Conservation (phyloP, 2,797 vertebrate genomes). For the Pampus argenteus region DNA sequence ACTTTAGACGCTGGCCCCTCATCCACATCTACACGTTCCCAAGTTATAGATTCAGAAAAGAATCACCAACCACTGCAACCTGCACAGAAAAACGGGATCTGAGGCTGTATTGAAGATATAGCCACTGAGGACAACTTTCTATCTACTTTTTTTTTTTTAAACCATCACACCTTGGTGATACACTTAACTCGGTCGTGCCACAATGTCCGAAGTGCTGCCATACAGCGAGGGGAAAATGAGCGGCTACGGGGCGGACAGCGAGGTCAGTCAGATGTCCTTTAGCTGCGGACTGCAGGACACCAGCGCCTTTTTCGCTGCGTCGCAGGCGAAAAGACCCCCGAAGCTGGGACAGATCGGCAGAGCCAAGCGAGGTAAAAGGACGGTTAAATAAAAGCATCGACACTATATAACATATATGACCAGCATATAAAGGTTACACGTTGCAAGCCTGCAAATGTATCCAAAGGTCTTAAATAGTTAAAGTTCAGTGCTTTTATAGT, state of each 20-base stretch:
- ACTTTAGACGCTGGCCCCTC: constrained; percentile 25
- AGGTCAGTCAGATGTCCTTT: constrained; percentile 96
- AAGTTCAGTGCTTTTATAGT: background rate
- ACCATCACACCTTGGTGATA: constrained; percentile 19
- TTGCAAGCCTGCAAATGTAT: background rate
- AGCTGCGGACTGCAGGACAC: constrained; percentile 99
- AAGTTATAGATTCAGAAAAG: constrained; percentile 1
- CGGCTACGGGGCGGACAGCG: constrained; percentile 94
- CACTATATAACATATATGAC: background rate
- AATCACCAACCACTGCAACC: constrained; percentile 33
- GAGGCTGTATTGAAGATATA: constrained; percentile 28
- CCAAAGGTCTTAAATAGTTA: background rate
- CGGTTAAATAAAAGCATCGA: background rate
- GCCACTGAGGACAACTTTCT: constrained; percentile 31
- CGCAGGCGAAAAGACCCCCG: constrained; percentile 96
- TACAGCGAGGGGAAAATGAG: constrained; percentile 98
- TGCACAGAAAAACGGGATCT: constrained; percentile 48
- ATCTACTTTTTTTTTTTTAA: constrained; percentile 17
- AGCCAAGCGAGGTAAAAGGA: constrained; percentile 93
- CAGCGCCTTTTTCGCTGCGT: constrained; percentile 94
- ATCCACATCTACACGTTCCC: constrained; percentile 6
- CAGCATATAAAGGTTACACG: background rate
- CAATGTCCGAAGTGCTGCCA: constrained; percentile 97
- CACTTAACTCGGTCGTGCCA: constrained; percentile 60
- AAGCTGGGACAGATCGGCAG: constrained; percentile 97